These are phyloP conservation scores for Numenius phaeopus DNA, from an alignment of 2,797 vertebrate genomes.

Conservation along the genomic window DNA sequence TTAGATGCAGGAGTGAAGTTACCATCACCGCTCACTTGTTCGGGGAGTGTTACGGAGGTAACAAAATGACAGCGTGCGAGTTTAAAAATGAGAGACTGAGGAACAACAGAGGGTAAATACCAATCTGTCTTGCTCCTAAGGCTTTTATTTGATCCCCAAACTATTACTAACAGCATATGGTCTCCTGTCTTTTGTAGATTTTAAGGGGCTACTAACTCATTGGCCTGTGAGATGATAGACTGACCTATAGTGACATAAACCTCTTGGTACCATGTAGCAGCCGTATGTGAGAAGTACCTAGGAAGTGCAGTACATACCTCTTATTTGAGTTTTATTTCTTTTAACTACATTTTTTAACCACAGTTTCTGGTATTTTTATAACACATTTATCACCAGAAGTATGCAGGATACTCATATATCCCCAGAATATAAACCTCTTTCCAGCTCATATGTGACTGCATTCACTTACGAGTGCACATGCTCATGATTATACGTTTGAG, in stretches of 20 bases:
- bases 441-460: neutral
- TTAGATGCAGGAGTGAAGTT: neutral
- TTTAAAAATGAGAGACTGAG: neutral
- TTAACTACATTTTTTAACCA: neutral
- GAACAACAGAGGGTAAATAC: neutral
- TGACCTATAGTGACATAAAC: neutral
- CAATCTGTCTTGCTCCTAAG: neutral
- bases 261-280: neutral
- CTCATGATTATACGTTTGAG: neutral
- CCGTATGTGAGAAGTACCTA: neutral
- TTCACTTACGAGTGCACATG: fast-evolving
- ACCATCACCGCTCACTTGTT: fast-evolving
- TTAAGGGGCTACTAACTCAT: neutral
- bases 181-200: neutral
- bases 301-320: neutral
- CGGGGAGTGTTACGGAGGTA: neutral
- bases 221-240: neutral
- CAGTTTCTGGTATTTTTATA: neutral
- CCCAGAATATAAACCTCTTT: neutral
- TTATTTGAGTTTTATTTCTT: neutral
- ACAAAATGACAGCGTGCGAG: neutral
- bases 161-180: neutral
- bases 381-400: neutral
- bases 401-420: neutral
- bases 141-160: neutral